Conservation (phyloP, 1,140 invertebrate species). For the Drepana arcuata region DNA sequence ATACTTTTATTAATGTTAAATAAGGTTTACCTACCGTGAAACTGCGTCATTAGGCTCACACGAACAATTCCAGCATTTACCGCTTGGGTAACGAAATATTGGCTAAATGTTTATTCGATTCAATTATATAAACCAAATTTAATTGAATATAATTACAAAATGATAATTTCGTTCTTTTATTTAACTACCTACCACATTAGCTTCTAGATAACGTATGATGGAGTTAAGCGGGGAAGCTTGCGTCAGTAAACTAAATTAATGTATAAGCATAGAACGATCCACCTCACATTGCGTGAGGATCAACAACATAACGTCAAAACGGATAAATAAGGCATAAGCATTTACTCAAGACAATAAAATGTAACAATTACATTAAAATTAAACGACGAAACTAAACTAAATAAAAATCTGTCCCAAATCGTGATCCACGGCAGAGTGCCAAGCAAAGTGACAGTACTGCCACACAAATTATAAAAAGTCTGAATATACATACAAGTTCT, state of each 20-base stretch:
- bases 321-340: no score
- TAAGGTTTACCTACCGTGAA: conserved; percentile 55
- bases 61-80: conserved; percentile 51
- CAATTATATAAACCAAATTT: conserved; percentile 64
- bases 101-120: conserved; percentile 69
- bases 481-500: no score
- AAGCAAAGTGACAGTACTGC: no score
- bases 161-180: conserved; percentile 8
- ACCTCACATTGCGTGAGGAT: conserved; percentile 9
- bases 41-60: conserved; percentile 59
- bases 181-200: conserved; percentile 3
- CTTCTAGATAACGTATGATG: no score
- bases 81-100: conserved; percentile 54
- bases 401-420: no score
- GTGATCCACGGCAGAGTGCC: no score
- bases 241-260: conserved; percentile 1
- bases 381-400: no score
- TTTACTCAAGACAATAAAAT: no score
- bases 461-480: no score
- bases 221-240: no score
- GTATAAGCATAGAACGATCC: neutral
- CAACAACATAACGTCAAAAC: no score
- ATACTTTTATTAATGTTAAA: conserved; percentile 63
- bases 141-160: conserved; percentile 41
- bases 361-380: no score